phyloP scores from a whole-genome alignment of 2,797 vertebrate genomes.

The Eidolon dupreanum region DNA sequence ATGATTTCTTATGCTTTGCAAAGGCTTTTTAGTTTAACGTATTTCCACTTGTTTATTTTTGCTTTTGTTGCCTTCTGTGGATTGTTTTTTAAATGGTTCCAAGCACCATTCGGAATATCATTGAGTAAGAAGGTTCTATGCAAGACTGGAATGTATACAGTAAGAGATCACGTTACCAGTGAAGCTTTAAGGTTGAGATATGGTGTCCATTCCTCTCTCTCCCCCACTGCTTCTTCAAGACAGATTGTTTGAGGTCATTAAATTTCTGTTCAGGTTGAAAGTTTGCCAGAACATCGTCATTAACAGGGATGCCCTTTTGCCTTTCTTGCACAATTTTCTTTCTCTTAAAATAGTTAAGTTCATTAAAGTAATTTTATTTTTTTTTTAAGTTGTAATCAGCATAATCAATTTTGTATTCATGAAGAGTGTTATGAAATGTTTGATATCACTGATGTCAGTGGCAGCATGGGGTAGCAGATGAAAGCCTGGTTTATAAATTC shows the following conservation, averaged over 20 bases:
- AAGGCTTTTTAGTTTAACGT: neutral
- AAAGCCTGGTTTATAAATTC: neutral
- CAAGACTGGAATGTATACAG: neutral
- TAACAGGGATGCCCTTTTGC: neutral
- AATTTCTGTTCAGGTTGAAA: neutral
- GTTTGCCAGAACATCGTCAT: neutral
- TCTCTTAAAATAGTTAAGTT: slow-evolving; percentile 12
- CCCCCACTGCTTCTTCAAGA: neutral
- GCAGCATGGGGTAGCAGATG: neutral
- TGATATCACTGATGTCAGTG: neutral
- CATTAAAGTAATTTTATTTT: neutral
- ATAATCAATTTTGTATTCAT: neutral
- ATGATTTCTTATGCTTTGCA: neutral
- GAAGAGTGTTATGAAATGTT: neutral
- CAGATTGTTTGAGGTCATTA: neutral
- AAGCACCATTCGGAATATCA: neutral
- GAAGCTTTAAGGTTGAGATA: neutral
- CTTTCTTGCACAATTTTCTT: neutral
- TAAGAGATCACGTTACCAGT: neutral
- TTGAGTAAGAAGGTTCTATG: neutral
- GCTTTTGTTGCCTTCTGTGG: neutral
- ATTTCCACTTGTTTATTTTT: neutral
- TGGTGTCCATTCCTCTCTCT: neutral
- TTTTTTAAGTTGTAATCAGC: neutral
- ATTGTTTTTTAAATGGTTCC: neutral